Conservation (phyloP, 2,113 vertebrate genomes). For the Maylandia zebra region DNA sequence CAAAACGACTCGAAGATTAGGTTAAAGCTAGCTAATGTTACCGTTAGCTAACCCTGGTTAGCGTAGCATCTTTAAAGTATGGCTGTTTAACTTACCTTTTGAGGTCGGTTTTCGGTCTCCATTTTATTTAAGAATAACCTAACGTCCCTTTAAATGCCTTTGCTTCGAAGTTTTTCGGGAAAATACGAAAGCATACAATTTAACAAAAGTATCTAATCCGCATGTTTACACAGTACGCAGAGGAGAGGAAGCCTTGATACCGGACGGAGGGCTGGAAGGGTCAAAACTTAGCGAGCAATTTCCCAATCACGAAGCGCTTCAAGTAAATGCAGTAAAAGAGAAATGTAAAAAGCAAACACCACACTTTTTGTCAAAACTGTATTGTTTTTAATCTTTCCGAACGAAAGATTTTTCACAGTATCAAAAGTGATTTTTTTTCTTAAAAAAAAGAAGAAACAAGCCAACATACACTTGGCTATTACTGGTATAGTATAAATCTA, state of each 20-base stretch:
- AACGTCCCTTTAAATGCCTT: neutral
- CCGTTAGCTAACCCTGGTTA: neutral
- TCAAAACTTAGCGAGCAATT: neutral
- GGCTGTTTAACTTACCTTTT: conserved; percentile 48
- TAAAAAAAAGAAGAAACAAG: conserved; percentile 59
- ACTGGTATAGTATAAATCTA: conserved; percentile 80
- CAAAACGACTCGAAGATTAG: neutral
- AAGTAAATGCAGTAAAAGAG: neutral
- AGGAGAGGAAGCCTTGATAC: neutral
- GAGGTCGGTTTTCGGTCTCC: conserved; percentile 56
- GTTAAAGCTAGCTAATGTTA: neutral
- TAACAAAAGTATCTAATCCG: neutral
- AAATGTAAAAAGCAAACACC: conserved; percentile 54
- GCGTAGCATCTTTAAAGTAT: neutral
- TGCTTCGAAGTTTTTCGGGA: accelerated
- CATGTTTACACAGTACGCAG: neutral
- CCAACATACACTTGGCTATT: conserved; percentile 75
- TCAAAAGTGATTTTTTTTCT: conserved; percentile 80
- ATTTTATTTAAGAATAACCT: conserved; percentile 19
- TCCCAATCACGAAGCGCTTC: neutral
- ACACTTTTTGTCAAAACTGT: conserved; percentile 80
- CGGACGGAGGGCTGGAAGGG: conserved; percentile 11
- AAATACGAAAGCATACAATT: neutral
- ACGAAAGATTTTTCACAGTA: conserved; percentile 91
- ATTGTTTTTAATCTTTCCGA: conserved; percentile 85